Conservation (phyloP, 2,888 invertebrate species). For the Ephialtes manifestator region DNA sequence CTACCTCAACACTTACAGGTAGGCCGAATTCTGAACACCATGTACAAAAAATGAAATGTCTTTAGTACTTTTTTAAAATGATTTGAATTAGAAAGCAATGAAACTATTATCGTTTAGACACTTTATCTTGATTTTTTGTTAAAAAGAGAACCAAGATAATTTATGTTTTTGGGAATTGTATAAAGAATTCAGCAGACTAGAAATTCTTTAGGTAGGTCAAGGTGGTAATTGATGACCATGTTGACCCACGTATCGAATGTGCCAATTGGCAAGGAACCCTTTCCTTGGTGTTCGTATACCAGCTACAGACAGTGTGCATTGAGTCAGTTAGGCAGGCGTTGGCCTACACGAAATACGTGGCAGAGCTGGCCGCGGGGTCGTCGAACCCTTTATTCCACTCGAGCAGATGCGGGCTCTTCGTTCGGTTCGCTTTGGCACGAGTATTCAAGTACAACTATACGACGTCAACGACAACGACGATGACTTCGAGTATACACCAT, state of each 20-base stretch:
- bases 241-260: slow-evolving; percentile 58
- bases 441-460: slow-evolving; percentile 53
- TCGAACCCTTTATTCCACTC: slow-evolving; percentile 68
- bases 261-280: slow-evolving; percentile 64
- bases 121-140: background rate
- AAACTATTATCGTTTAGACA: background rate
- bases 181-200: background rate
- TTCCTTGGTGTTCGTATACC: slow-evolving; percentile 42
- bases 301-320: background rate
- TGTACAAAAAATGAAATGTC: too few species aligned
- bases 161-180: background rate
- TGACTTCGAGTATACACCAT: slow-evolving; percentile 11
- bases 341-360: slow-evolving; percentile 70
- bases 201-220: background rate
- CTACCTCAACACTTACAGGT: background rate
- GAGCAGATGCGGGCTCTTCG: slow-evolving; percentile 67
- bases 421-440: slow-evolving; percentile 57
- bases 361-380: slow-evolving; percentile 57
- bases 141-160: background rate
- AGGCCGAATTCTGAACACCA: background rate
- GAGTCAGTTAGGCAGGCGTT: slow-evolving; percentile 61
- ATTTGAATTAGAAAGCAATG: background rate
- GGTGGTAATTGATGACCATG: slow-evolving; percentile 19
- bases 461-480: slow-evolving; percentile 28
- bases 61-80: background rate